Base-by-base conservation (phyloP, 2,113 vertebrate genomes). In the Podarcis cretensis region DNA sequence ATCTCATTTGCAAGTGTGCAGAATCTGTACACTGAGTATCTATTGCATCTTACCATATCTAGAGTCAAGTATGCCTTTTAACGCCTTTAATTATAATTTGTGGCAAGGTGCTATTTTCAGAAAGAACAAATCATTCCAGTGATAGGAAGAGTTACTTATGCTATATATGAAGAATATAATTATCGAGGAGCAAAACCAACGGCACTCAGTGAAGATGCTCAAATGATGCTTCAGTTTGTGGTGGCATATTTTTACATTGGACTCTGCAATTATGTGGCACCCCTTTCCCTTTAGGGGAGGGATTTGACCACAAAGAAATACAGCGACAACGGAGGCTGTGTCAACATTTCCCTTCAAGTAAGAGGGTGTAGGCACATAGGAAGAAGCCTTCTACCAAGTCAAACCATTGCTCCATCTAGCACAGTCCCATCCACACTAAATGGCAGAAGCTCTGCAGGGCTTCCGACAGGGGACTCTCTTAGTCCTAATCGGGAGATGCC, bases 41-140 rank as follows among this genome's bases (percentile, higher is more conserved):
- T 48, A 48, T 48, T 1, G 8, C 43, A 48, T 48, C 43, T 9
- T 77, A 90, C 43, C 27, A 69, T 75, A 90, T 21, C 18, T 86
- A 77, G 82, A 94, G 87, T 66, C 86, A 93, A 92, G 81, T 74
- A 69, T 37, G 63, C 32, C 85, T 91, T 89, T 40, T 85, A 91
- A 37, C n/a, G 73, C 23, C 37, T 84, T 59, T 86, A 80, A 79
- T 84, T 87, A 90, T 84, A 66, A 80, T 1, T 25, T 82, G 40
- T 65, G 86, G 30, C 88, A 90, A 91, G 57, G 9, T 85, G 86
- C 59, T 94, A 79, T 81, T 79, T 91, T 87, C 85, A 93, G 25
- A 84, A 93, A 90, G 89, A 83, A 78, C 89, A 86, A 76, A 77
- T 88, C 59, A 77, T 66, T 8, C 73, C 30, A 54, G 13, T 76